Evolutionary conservation across 2,113 vertebrate species (phyloP).

Genomic region (Coturnix japonica): DNA sequence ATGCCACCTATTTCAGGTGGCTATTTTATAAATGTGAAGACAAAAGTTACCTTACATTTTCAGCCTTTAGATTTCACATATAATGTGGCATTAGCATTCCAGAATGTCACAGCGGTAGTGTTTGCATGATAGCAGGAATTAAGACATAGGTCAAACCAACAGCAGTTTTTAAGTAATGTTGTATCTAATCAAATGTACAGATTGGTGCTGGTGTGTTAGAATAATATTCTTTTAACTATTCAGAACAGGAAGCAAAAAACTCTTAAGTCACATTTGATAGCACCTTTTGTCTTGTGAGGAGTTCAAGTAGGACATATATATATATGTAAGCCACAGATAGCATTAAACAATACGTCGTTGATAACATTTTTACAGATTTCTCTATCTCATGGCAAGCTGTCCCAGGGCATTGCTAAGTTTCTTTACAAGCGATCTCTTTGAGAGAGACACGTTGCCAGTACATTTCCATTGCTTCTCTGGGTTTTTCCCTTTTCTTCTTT

Average conservation of each 20-base stretch:
- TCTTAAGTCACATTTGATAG: not conserved
- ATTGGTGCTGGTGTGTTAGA: not conserved
- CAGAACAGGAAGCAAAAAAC: not conserved
- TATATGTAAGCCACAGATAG: not conserved
- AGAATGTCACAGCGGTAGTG: not conserved
- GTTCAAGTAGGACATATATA: not conserved
- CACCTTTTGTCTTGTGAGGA: not conserved
- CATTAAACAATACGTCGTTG: not conserved
- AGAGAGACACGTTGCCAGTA: slow-evolving; percentile 30
- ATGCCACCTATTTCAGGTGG: not conserved
- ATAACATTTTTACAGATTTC: not conserved
- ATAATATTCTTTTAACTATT: not conserved
- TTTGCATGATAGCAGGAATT: not conserved
- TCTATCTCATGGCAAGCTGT: not conserved
- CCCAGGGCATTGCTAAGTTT: slow-evolving; percentile 2
- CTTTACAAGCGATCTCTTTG: slow-evolving; percentile 6
- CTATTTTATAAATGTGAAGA: not conserved
- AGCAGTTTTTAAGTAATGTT: not conserved
- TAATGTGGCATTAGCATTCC: not conserved
- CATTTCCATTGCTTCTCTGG: slow-evolving; percentile 24
- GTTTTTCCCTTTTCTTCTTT: slow-evolving; percentile 51
- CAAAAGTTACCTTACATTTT: not conserved
- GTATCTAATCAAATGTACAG: not conserved
- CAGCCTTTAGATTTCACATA: not conserved
- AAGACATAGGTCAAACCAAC: rapidly evolving